A percentile compares a stretch with the other conserved stretches of the same genome.
Conservation (phyloP, 1,140 invertebrate genomes). For the Yoshiicerus persimilis region DNA sequence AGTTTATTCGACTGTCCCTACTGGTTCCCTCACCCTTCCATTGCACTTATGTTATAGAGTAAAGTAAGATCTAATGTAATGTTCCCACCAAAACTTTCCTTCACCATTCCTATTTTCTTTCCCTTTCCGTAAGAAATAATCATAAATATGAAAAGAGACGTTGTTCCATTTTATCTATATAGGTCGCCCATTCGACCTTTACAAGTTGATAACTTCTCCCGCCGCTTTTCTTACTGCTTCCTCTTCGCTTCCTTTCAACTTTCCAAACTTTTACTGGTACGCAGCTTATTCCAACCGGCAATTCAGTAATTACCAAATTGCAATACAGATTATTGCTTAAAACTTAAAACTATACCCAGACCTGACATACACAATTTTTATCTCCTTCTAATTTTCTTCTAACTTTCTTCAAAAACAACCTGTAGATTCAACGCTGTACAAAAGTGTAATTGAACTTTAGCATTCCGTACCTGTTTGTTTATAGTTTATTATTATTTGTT, state of each 20-base stretch:
- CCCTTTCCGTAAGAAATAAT: not conserved
- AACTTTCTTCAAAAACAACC: too few species aligned
- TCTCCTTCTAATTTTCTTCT: too few species aligned
- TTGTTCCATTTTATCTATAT: conserved; percentile 18
- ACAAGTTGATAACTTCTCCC: not conserved
- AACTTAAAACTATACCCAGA: too few species aligned
- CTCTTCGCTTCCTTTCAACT: not conserved
- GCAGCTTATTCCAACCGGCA: not conserved
- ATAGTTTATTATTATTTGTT: too few species aligned
- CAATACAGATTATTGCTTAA: not conserved
- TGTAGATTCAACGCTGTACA: not conserved
- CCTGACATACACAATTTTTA: too few species aligned
- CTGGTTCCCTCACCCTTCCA: not conserved
- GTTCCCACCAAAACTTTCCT: conserved; percentile 12
- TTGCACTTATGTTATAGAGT: not conserved
- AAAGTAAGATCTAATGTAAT: not conserved
- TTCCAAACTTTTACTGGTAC: not conserved
- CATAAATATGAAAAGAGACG: conserved; percentile 9
- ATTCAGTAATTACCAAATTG: not conserved
- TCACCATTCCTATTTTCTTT: not conserved
- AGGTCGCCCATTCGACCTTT: conserved; percentile 14
- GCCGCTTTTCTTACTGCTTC: not conserved
- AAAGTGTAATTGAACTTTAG: not conserved
- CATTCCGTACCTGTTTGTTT: too few species aligned
- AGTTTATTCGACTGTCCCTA: not conserved